Evolutionary conservation across 2,113 vertebrate genomes (phyloP).

Genomic region (Prietella phreatophila): DNA sequence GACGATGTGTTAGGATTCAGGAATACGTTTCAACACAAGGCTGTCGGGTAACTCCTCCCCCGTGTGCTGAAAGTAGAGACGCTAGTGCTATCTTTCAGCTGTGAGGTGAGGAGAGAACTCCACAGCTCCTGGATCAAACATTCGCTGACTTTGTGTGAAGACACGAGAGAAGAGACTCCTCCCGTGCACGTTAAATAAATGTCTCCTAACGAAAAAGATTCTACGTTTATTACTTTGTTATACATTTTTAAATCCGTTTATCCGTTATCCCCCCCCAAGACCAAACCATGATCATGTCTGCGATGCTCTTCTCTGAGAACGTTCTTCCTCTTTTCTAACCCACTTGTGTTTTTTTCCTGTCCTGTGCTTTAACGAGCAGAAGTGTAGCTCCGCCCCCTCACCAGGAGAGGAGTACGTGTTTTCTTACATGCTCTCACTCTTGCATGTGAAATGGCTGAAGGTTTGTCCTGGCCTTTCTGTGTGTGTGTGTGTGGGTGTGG

Average conservation of each 20-base stretch:
- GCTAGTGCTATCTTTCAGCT: too few relatives aligned
- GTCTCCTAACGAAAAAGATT: too few relatives aligned
- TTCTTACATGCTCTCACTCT: constrained; percentile 85
- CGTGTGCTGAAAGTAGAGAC: neutral
- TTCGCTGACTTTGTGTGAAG: too few relatives aligned
- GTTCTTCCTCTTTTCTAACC: constrained; percentile 16
- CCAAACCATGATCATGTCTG: neutral
- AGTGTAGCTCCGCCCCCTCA: constrained; percentile 77
- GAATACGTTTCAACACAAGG: too few relatives aligned
- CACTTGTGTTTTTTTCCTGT: constrained; percentile 31
- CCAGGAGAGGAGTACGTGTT: constrained; percentile 83
- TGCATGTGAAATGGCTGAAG: constrained; percentile 90
- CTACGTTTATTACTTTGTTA: too few relatives aligned
- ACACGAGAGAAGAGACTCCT: too few relatives aligned
- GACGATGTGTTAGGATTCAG: neutral
- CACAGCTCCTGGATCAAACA: too few relatives aligned
- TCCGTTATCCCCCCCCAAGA: too few relatives aligned
- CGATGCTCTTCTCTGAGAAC: neutral
- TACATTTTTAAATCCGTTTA: too few relatives aligned
- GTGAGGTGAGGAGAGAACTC: too few relatives aligned
- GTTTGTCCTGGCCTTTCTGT: constrained; percentile 62
- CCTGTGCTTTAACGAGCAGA: constrained; percentile 62
- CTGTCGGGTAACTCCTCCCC: neutral
- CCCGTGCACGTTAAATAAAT: too few relatives aligned
- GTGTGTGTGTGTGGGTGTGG: constrained; percentile 5